Conservation (phyloP, 2,888 invertebrate genomes). For the Conomelus anceps region DNA sequence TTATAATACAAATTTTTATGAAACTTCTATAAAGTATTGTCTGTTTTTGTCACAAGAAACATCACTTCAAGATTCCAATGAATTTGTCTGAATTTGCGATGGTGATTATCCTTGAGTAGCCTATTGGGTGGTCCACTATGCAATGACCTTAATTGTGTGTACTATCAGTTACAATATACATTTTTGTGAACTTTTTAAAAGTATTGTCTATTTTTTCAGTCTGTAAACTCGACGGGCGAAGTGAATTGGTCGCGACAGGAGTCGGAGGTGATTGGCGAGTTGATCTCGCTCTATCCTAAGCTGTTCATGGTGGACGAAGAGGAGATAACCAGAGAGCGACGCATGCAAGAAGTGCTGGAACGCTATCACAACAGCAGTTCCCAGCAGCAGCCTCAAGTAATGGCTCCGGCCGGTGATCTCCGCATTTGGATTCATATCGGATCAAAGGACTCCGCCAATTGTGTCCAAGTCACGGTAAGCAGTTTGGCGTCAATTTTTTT, state of each 20-base stretch:
- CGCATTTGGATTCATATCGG: conserved; percentile 71
- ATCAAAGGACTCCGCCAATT: conserved; percentile 52
- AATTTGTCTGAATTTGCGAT: too few relatives aligned
- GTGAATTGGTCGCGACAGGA: conserved; percentile 59
- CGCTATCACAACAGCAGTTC: conserved; percentile 48
- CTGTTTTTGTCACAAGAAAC: too few relatives aligned
- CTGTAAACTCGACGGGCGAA: conserved; percentile 40
- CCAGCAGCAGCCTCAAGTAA: conserved; percentile 45
- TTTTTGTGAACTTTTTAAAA: conserved; percentile 21
- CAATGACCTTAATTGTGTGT: too few relatives aligned
- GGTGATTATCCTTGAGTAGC: too few relatives aligned
- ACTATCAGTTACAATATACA: background rate
- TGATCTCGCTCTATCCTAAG: conserved; percentile 65
- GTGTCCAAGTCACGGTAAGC: conserved; percentile 55
- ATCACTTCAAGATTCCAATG: too few relatives aligned
- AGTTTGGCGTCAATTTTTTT: too few relatives aligned
- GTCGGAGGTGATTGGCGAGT: conserved; percentile 66
- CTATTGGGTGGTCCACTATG: too few relatives aligned
- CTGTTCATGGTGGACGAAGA: conserved; percentile 75
- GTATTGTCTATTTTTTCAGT: conserved; percentile 38
- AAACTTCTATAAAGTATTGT: conserved; percentile 23
- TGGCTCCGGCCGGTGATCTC: conserved; percentile 67
- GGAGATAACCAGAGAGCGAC: conserved; percentile 66
- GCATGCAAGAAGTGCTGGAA: conserved; percentile 66
- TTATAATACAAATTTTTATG: background rate